These are phyloP conservation scores for Brachyhypopomus occidentalis DNA, from an alignment of 2,113 vertebrate genomes.

Conservation along the genomic window DNA sequence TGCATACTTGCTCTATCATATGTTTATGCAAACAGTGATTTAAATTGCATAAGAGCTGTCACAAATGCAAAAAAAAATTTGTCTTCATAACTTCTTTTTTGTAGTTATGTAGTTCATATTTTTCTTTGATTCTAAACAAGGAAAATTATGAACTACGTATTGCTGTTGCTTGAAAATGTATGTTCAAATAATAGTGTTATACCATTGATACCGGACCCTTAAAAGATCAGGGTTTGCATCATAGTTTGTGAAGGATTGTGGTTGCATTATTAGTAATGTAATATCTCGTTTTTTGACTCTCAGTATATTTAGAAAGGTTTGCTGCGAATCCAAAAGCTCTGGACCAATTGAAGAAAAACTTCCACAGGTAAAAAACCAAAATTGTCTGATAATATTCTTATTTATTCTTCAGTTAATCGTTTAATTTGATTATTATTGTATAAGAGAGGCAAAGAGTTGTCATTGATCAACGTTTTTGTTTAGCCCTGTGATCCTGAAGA, in stretches of 20 bases:
- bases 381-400: background rate
- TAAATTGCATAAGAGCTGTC: too few relatives aligned
- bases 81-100: too few relatives aligned
- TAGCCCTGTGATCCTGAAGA: constrained; percentile 70
- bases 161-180: too few relatives aligned
- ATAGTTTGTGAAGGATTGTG: background rate
- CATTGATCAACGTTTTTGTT: background rate
- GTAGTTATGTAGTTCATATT: too few relatives aligned
- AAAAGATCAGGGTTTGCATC: too few relatives aligned
- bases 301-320: constrained; percentile 35
- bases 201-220: too few relatives aligned
- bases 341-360: constrained; percentile 38
- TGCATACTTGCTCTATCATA: too few relatives aligned
- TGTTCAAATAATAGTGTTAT: too few relatives aligned
- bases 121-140: too few relatives aligned
- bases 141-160: too few relatives aligned
- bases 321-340: constrained; percentile 41
- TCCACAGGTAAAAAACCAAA: constrained; percentile 31
- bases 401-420: background rate
- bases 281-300: background rate
- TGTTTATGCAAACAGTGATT: too few relatives aligned
- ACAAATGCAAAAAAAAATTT: too few relatives aligned
- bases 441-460: background rate
- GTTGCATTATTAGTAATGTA: background rate
- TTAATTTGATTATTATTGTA: background rate